Evolutionary conservation across 2,888 invertebrate genomes (phyloP), one percentile per base, ranked within the genome.

Genomic region (Trachelus iudaicus): DNA sequence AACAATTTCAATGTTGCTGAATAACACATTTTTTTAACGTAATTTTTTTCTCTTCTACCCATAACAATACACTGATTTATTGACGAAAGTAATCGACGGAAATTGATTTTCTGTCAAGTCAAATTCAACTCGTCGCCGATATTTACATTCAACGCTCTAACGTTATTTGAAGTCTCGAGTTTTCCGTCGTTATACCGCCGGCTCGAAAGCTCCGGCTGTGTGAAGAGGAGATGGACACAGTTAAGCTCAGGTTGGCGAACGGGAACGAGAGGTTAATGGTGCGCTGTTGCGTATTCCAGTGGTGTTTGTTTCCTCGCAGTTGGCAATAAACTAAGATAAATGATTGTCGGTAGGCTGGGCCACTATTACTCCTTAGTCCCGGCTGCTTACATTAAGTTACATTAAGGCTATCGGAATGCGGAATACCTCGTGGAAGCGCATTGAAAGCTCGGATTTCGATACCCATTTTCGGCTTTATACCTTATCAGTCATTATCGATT

Each of bases 261-360:
- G 85, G 86, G 84, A 88, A 85, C 83, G 85, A 85, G 87, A 87
- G 87, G 89, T 89, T 89, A 89, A 89, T 89, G 89, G 89, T 86
- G 86, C 89, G 85, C 88, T 87, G 88, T 89, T 89, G 89, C 87
- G 89, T 89, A 89, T 89, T 89, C 89, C 86, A 87, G 80, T 87
- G 86, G 89, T 88, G 89, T 89, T 89, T 89, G 89, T 89, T 89
- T 89, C 87, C 86, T 87, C 89, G 85, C 87, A 89, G 89, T 88
- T 87, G 88, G 89, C 89, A 89, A 89, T 89, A 89, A 89, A 89
- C 89, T 89, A 89, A 89, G 89, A 89, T 89, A 89, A 89, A 89
- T 89, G 89, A 89, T 89, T 89, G 89, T 87, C 84, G 85, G 84
- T 86, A 86, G 86, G 86, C 86, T 82, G 84, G 85, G 83, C 85